Base-by-base conservation (phyloP, 2,888 invertebrate species). In the Heliconius ethilla region DNA sequence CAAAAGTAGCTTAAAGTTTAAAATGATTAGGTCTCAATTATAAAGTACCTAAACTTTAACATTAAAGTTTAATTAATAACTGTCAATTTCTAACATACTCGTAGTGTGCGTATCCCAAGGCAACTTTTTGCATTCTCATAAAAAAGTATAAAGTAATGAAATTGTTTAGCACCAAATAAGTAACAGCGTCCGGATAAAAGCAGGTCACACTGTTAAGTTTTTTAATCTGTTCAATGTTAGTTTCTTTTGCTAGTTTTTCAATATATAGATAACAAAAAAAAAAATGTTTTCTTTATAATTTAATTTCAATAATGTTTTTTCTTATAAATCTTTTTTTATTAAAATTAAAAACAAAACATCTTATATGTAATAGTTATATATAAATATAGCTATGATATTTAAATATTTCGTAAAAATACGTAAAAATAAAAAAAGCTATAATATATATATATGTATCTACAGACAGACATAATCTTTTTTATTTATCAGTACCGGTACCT, bases 181-280 rank as follows among this genome's bases (percentile, higher is more conserved):
- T 29, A 70, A 55, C 13, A 22, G 29, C 29, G 55, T 70, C 70
- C 70, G 70, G 70, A 55, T n/a, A 70, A 33, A 70, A 55, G 29
- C 70, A 70, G 70, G 70, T 70, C 70, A 55, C 22, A 33, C n/a
- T 70, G 29, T 70, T 55, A 70, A 3, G 29, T 70, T 55, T 70
- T 70, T 51, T 51, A 51, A 55, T 29, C 29, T n/a, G n/a, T 55
- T 55, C 3, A 70, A 70, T 51, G 27, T 10, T n/a, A n/a, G 59
- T 59, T 59, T 59, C 9, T 55, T 55, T 5, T 55, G 55, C 55
- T 22, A 55, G 22, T 55, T 55, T 55, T 59, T n/a, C 3, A 3
- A 59, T 11, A 11, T 40, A 59, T 10, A 59, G 10, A n/a, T 59
- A 59, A 59, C 22, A 22, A 59, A n/a, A 59, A 59, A n/a, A 59